Base-by-base conservation (phyloP, 2,888 invertebrate genomes). In the Exephanes ischioxanthus region DNA sequence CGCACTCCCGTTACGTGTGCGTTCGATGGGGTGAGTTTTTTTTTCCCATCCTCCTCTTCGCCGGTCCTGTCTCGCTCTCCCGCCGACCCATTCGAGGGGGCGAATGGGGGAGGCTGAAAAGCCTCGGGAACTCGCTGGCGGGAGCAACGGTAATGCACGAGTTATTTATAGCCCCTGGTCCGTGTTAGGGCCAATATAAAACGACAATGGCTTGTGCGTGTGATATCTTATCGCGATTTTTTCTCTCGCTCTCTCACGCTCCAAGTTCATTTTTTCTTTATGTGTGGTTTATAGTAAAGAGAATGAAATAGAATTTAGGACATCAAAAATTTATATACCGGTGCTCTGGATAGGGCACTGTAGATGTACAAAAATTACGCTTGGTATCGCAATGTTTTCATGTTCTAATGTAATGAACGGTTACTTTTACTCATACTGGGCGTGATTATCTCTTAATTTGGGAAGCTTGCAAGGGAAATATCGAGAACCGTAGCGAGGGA, bases 111-210 rank as follows among this genome's bases (percentile, higher is more conserved):
- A 61, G 75, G 67, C 67, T 66, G 88, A 83, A 87, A 88, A 88
- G 67, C 78, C 77, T 48, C 41, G 73, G 61, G 61, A 63, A 55
- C 79, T 75, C 76, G 75, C 79, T 73, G 68, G 76, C 70, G 73
- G 70, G 81, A 81, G 80, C 83, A 80, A 63, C 67, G 78, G 72
- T 77, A 68, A 73, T 70, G 78, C 81, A 75, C 68, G 77, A 76
- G 80, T 91, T 90, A 90, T 90, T 90, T 90, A 90, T 90, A 89
- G 85, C 76, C 80, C 26, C 70, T 26, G 68, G 67, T 58, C 78
- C 80, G 70, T 87, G 88, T 89, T 88, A 87, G 85, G 88, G 80
- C 83, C 85, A 86, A 89, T 90, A 90, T 89, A 87, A 87, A 86
- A 86, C 82, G 87, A 83, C 70, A 77, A 85, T 72, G 45, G 58